These are phyloP conservation scores for Tychaedon coryphoeus DNA, from an alignment of 2,113 vertebrate genomes.

Conservation along the genomic window DNA sequence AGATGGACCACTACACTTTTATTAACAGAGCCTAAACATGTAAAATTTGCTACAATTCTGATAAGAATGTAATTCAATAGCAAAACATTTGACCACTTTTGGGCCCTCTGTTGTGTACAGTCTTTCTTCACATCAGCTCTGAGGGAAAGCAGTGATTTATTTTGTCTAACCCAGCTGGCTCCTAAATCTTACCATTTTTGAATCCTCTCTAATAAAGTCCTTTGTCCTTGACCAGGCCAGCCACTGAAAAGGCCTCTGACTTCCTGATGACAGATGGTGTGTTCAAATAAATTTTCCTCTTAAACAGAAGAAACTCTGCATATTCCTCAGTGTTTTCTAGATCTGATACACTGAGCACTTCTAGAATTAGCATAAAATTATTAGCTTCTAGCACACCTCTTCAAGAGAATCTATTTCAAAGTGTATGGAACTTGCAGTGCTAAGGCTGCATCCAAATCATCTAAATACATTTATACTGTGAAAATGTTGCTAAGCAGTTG, in stretches of 20 bases:
- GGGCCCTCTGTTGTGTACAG: accelerated
- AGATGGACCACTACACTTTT: background rate
- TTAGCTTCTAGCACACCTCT: background rate
- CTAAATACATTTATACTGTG: background rate
- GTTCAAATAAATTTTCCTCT: background rate
- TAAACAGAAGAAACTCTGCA: background rate
- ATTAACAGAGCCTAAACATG: background rate
- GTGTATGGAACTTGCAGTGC: background rate
- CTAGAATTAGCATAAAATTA: background rate
- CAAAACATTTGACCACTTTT: background rate
- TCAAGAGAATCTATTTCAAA: background rate
- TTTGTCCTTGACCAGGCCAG: background rate
- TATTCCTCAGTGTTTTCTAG: background rate
- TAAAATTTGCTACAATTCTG: background rate
- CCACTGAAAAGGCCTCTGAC: background rate
- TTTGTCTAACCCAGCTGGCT: background rate
- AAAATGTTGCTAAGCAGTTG: background rate
- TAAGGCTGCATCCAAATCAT: background rate
- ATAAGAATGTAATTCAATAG: background rate
- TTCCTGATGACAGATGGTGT: background rate
- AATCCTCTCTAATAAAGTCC: background rate
- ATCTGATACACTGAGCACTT: background rate
- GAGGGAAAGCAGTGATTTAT: background rate
- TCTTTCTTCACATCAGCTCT: background rate
- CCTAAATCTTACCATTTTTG: background rate